A percentile compares a stretch with the other conserved stretches of the same genome.
Conservation (phyloP, 2,113 vertebrate species). For the Lates calcarifer region DNA sequence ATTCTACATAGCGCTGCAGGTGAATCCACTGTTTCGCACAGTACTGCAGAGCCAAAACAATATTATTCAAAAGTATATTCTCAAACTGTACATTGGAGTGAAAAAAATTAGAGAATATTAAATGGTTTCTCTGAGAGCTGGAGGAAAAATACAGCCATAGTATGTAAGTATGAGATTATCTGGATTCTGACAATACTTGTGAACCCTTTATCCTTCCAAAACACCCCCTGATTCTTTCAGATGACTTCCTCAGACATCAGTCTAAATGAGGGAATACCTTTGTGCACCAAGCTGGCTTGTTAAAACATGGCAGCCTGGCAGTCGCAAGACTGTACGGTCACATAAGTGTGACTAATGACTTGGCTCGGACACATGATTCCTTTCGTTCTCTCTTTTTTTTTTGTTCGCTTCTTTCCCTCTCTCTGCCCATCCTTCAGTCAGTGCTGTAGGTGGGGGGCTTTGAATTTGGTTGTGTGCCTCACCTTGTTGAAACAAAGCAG, state of each 20-base stretch:
- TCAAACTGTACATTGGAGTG: background rate
- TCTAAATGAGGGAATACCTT: constrained; percentile 58
- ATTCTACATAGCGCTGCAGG: background rate
- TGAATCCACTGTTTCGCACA: background rate
- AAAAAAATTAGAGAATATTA: too few species aligned
- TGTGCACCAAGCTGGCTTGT: constrained; percentile 44
- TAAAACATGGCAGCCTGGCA: constrained; percentile 54
- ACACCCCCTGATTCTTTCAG: constrained; percentile 21
- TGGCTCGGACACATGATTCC: constrained; percentile 44
- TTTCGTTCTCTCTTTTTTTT: constrained; percentile 25
- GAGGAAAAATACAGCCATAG: constrained; percentile 14
- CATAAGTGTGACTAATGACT: constrained; percentile 65
- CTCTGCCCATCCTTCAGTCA: constrained; percentile 19
- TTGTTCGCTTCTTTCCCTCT: background rate
- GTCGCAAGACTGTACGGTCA: constrained; percentile 36
- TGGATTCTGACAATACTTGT: constrained; percentile 20
- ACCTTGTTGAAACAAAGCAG: constrained; percentile 62
- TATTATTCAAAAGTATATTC: background rate
- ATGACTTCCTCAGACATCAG: constrained; percentile 40
- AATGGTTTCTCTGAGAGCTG: constrained; percentile 22
- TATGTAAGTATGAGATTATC: constrained; percentile 25
- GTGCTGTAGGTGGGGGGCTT: constrained; percentile 19
- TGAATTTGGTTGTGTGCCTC: constrained; percentile 28
- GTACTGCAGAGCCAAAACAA: background rate
- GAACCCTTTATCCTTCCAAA: constrained; percentile 28